Evolutionary conservation across 2,888 invertebrate species (phyloP).

Genomic region (Esperia sulphurella): DNA sequence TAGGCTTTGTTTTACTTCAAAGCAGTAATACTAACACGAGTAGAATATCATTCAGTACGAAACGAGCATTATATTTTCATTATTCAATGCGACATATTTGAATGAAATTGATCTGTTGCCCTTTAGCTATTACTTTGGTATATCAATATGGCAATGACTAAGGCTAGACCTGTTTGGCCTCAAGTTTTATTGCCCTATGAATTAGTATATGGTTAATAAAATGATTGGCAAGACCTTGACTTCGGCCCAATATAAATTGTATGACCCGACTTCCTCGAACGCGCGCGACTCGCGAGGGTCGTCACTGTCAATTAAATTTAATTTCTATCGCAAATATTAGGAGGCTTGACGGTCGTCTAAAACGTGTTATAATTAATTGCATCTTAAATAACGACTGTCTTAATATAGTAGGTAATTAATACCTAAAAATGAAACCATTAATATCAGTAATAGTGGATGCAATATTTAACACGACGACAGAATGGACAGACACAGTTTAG

Average conservation of each 20-base stretch:
- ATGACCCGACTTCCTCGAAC: slow-evolving; percentile 71
- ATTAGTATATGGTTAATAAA: slow-evolving; percentile 66
- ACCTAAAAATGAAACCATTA: no score
- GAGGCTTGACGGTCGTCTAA: slow-evolving; percentile 31
- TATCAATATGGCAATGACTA: slow-evolving; percentile 32
- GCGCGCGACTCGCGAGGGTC: slow-evolving; percentile 55
- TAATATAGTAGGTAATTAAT: no score
- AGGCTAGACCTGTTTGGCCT: slow-evolving; percentile 53
- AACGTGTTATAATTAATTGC: no score
- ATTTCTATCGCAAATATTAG: slow-evolving; percentile 30
- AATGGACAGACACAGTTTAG: slow-evolving; percentile 7
- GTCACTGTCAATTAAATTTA: slow-evolving; percentile 56
- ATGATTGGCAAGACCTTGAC: slow-evolving; percentile 73
- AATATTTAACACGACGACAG: no score
- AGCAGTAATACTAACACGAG: not conserved
- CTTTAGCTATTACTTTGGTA: slow-evolving; percentile 3
- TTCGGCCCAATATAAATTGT: slow-evolving; percentile 70
- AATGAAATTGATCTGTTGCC: slow-evolving; percentile 1
- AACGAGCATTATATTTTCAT: no score
- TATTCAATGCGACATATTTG: no score
- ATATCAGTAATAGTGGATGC: no score
- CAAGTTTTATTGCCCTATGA: slow-evolving; percentile 65
- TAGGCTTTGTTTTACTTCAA: slow-evolving; percentile 17
- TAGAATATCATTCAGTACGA: no score
- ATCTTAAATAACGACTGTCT: slow-evolving; percentile 1